Base-by-base conservation (phyloP, 2,797 vertebrate species). In the Todus mexicanus region DNA sequence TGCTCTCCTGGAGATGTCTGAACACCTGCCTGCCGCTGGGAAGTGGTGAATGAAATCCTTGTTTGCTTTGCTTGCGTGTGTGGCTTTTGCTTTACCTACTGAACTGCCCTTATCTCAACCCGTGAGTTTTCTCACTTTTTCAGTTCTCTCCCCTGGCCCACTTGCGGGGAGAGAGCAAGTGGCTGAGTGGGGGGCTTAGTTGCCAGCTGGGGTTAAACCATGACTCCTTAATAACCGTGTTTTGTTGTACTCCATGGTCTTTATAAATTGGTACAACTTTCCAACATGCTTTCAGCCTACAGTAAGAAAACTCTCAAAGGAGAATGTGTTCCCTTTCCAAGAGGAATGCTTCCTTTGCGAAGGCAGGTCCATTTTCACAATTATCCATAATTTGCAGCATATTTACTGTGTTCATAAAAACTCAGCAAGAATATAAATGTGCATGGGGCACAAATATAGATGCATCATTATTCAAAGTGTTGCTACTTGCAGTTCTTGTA, bases 351-450 rank as follows among this genome's bases (percentile, higher is more conserved):
- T 65, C 77, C 54, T 93, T 89, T 89, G 50, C 90, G 60, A 47
- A 80, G 88, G 90, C 29, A 89, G 50, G 40, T 63, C 59, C 60
- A 76, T 87, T 76, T 88, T 42, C 77, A 66, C 1, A 0, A 87
- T 94, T 95, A 92, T 60, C 68, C 84, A 35, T 87, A 60, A 93
- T 92, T 93, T 90, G 56, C 84, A 60, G 74, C 71, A 68, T 94
- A 84, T 37, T 70, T 70, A 59, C 25, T 9, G 66, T 90, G 84
- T 92, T 89, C 74, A 48, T 57, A 70, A 94, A 66, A 93, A 60
- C 84, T 89, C 81, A 25, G 51, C 68, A 38, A 40, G 81, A 89
- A 73, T 69, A 63, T 40, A 84, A 83, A 81, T 13, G 74, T 23
- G 25, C 74, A 70, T 5, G 4, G 70, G 63, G 27, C 59, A 78